Evolutionary conservation across 2,113 vertebrate species (phyloP).

Genomic region (Entelurus aequoreus): DNA sequence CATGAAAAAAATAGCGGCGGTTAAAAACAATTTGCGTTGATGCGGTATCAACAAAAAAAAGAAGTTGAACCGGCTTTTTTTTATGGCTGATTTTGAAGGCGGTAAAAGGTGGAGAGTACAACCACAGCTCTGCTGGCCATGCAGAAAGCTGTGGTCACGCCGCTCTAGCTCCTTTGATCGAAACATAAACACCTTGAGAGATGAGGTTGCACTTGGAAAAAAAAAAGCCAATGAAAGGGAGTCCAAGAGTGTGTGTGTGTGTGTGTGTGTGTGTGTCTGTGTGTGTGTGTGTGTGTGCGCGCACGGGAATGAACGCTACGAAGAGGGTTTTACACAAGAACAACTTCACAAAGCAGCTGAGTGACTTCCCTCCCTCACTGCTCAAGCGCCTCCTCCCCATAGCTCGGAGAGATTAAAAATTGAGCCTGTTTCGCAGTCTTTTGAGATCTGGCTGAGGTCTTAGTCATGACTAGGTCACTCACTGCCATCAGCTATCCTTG

Average conservation of each 20-base stretch:
- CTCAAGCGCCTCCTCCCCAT: slow-evolving; percentile 14
- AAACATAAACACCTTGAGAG: slow-evolving; percentile 69
- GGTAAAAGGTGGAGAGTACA: slow-evolving; percentile 21
- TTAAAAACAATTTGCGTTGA: no score
- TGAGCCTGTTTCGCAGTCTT: slow-evolving; percentile 49
- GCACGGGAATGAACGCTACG: not conserved
- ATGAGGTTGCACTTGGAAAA: slow-evolving; percentile 35
- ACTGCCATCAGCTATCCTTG: slow-evolving; percentile 46
- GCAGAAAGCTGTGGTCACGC: slow-evolving; percentile 53
- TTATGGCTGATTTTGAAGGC: slow-evolving; percentile 36
- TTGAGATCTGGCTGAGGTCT: slow-evolving; percentile 39
- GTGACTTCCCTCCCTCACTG: slow-evolving; percentile 13
- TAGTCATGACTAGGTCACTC: slow-evolving; percentile 57
- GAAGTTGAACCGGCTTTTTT: slow-evolving; percentile 13
- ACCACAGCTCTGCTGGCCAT: slow-evolving; percentile 41
- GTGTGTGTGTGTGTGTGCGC: not conserved
- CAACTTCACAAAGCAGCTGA: slow-evolving; percentile 12
- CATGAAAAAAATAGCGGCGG: no score
- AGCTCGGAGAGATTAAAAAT: slow-evolving; percentile 50
- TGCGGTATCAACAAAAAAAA: no score
- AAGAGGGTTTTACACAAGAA: slow-evolving; percentile 26
- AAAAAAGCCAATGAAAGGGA: slow-evolving; percentile 24
- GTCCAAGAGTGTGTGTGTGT: slow-evolving; percentile 5
- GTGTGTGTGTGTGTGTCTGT: not conserved
- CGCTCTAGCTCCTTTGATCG: slow-evolving; percentile 65